These are phyloP conservation scores for Myrmecophaga tridactyla DNA, from an alignment of 2,113 vertebrate genomes.

Conservation along the genomic window DNA sequence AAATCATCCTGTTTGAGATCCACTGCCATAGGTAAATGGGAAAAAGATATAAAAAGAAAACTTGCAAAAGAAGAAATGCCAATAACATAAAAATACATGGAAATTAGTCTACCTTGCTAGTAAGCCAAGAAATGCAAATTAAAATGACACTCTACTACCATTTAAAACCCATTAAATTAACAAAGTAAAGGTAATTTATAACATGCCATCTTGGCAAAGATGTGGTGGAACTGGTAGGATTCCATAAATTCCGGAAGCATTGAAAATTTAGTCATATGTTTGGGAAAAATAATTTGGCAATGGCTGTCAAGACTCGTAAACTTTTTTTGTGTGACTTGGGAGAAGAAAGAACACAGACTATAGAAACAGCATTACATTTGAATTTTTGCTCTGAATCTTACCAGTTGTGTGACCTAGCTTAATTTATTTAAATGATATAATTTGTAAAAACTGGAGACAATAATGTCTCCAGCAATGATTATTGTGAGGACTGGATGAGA, in stretches of 20 bases:
- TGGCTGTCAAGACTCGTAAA: not conserved
- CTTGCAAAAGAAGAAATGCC: not conserved
- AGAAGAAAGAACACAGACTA: not conserved
- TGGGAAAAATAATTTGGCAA: not conserved
- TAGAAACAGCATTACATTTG: not conserved
- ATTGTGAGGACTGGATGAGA: slow-evolving; percentile 12
- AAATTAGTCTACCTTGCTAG: slow-evolving; percentile 3
- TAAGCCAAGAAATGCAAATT: slow-evolving; percentile 34
- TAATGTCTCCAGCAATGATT: slow-evolving; percentile 12
- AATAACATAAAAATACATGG: not conserved
- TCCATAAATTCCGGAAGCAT: not conserved
- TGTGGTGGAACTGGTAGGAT: not conserved
- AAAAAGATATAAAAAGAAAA: slow-evolving; percentile 33
- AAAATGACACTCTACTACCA: slow-evolving; percentile 5
- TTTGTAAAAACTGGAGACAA: not conserved
- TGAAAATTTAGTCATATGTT: not conserved
- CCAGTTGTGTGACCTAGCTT: not conserved
- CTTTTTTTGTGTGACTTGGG: not conserved
- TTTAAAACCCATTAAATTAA: slow-evolving; percentile 24
- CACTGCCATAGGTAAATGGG: not conserved
- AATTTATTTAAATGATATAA: slow-evolving; percentile 28
- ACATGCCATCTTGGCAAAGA: not conserved
- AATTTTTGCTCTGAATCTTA: slow-evolving; percentile 7
- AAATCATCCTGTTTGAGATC: not conserved
- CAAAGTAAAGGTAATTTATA: slow-evolving; percentile 17